Percentiles rank a stretch among this genome's conserved stretches.
phyloP scores from a whole-genome alignment of 2,888 invertebrate species.

The Nomada ruficornis region DNA sequence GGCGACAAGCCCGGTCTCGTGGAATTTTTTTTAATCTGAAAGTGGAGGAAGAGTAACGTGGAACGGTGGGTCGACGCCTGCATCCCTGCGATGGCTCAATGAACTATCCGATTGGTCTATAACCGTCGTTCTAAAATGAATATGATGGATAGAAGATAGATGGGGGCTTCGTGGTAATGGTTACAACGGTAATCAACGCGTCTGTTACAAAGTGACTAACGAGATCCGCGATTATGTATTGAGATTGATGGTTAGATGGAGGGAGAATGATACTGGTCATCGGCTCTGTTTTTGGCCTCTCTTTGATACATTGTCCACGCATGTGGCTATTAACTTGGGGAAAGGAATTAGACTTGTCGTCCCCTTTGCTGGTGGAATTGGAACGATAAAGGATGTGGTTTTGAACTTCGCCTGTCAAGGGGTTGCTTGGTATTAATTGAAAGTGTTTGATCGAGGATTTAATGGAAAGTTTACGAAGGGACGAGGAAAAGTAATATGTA shows the following conservation, averaged over 20 bases:
- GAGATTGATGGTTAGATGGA: conserved; percentile 35
- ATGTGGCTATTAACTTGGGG: neutral
- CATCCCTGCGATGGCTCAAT: neutral
- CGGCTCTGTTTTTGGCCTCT: conserved; percentile 3
- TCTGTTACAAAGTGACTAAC: conserved; percentile 36
- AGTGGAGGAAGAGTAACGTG: neutral
- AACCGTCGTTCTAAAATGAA: neutral
- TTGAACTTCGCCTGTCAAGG: no score
- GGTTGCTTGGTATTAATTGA: no score
- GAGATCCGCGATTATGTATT: conserved; percentile 29
- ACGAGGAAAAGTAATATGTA: no score
- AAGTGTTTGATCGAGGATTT: no score
- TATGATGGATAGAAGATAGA: conserved; percentile 34
- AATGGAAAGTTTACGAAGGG: no score
- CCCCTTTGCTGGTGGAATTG: neutral
- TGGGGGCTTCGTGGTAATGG: conserved; percentile 12
- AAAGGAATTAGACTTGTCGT: neutral
- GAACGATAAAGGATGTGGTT: no score
- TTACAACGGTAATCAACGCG: conserved; percentile 40
- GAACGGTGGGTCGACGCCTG: conserved; percentile 6
- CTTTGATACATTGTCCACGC: neutral
- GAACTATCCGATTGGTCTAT: neutral
- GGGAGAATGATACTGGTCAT: conserved; percentile 6
- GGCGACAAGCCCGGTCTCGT: conserved; percentile 41
- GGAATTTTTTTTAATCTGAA: conserved; percentile 64